Conservation (phyloP, 2,797 vertebrate species). For the Myiotriccus ornatus region DNA sequence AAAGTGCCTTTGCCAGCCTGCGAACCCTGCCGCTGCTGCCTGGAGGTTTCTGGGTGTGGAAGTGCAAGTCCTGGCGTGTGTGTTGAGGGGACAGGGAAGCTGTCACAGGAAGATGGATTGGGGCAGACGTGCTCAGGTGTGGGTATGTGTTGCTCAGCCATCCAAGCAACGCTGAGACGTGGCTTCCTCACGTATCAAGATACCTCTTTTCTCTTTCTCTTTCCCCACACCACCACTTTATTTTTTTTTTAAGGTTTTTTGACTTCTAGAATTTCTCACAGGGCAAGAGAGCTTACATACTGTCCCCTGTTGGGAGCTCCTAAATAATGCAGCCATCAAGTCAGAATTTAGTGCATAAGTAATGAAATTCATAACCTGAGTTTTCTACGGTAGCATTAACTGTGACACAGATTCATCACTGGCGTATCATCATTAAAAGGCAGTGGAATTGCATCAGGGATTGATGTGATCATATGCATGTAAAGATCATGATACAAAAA, state of each 20-base stretch:
- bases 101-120: background rate
- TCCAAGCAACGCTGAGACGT: background rate
- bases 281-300: background rate
- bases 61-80: background rate
- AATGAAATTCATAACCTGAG: slow-evolving; percentile 48
- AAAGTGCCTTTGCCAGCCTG: background rate
- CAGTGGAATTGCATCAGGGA: slow-evolving; percentile 22
- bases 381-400: slow-evolving; percentile 25
- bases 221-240: background rate
- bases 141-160: background rate
- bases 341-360: slow-evolving; percentile 35
- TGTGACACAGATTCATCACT: slow-evolving; percentile 45
- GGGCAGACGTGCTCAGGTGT: slow-evolving; percentile 6
- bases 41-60: slow-evolving; percentile 21
- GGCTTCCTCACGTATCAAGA: background rate
- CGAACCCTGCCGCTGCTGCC: fast-evolving
- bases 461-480: slow-evolving; percentile 58
- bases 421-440: slow-evolving; percentile 29
- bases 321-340: slow-evolving; percentile 29
- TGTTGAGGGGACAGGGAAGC: background rate
- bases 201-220: background rate
- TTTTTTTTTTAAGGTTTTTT: background rate
- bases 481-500: slow-evolving; percentile 52
- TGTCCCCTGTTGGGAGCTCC: slow-evolving; percentile 33
- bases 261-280: background rate